Conservation (phyloP, 2,888 invertebrate genomes). For the Ochropleura plecta region DNA sequence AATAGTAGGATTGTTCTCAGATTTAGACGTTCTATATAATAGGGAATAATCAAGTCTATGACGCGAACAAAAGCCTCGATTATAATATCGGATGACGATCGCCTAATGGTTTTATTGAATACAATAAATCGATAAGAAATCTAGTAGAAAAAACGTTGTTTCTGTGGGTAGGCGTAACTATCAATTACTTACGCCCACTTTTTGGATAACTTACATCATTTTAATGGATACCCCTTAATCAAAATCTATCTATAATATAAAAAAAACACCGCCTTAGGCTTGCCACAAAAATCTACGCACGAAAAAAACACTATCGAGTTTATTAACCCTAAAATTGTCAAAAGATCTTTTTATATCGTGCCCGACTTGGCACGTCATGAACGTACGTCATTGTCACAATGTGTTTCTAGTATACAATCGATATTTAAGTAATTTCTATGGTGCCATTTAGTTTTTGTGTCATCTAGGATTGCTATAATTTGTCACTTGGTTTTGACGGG, state of each 20-base stretch:
- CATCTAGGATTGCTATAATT: slow-evolving; percentile 47
- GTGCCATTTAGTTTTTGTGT: slow-evolving; percentile 38
- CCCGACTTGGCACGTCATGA: slow-evolving; percentile 49
- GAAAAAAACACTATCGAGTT: slow-evolving; percentile 31
- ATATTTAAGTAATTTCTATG: slow-evolving; percentile 38
- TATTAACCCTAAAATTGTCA: slow-evolving; percentile 57
- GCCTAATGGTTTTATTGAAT: background rate
- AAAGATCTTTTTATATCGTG: slow-evolving; percentile 57
- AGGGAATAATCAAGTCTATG: background rate
- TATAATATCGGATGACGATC: background rate
- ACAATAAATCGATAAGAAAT: background rate
- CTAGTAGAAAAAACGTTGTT: background rate
- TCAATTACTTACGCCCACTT: slow-evolving; percentile 1
- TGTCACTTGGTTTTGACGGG: slow-evolving; percentile 46
- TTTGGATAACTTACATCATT: background rate
- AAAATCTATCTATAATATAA: background rate
- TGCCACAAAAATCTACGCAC: slow-evolving; percentile 1
- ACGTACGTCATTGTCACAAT: slow-evolving; percentile 32
- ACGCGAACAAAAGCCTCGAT: background rate
- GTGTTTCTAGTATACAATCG: slow-evolving; percentile 45
- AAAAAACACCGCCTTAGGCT: slow-evolving; percentile 25
- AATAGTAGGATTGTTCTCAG: background rate
- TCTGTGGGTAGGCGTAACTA: background rate
- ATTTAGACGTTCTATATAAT: background rate
- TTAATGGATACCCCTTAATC: background rate